phyloP scores from a whole-genome alignment of 1,140 invertebrate genomes.

The Paraescarpia echinospica region DNA sequence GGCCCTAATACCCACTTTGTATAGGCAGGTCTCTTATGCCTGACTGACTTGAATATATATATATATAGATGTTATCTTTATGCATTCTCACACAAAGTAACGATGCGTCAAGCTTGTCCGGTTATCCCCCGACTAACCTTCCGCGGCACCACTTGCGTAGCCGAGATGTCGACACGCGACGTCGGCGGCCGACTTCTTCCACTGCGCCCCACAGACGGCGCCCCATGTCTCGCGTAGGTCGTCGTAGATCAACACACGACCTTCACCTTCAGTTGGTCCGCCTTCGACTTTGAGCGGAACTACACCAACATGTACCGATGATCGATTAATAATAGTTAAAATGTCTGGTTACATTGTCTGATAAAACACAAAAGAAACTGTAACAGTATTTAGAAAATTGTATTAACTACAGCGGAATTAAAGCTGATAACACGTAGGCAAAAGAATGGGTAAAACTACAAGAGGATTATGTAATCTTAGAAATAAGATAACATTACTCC shows the following conservation, averaged over 20 bases:
- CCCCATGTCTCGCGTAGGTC: constrained; percentile 37
- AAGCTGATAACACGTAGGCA: too few species aligned
- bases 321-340: constrained; percentile 10
- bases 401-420: too few species aligned
- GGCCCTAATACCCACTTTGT: too few species aligned
- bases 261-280: constrained; percentile 42
- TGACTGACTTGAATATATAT: too few species aligned
- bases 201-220: constrained; percentile 40
- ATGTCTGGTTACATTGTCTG: background rate
- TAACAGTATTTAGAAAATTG: too few species aligned
- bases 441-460: too few species aligned
- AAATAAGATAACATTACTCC: too few species aligned
- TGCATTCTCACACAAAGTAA: background rate
- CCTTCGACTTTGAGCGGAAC: constrained; percentile 42
- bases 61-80: too few species aligned
- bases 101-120: background rate
- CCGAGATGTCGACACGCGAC: constrained; percentile 49
- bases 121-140: background rate
- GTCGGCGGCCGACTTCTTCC: constrained; percentile 38
- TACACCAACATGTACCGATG: constrained; percentile 21
- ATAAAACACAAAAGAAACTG: background rate
- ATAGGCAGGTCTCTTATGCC: too few species aligned
- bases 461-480: too few species aligned
- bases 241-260: constrained; percentile 45
- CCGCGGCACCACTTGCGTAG: constrained; percentile 37